Percentiles rank a stretch among this genome's conserved stretches.
Evolutionary conservation across 2,797 vertebrate species (phyloP).

Genomic region (Mormyrops attenuatus): DNA sequence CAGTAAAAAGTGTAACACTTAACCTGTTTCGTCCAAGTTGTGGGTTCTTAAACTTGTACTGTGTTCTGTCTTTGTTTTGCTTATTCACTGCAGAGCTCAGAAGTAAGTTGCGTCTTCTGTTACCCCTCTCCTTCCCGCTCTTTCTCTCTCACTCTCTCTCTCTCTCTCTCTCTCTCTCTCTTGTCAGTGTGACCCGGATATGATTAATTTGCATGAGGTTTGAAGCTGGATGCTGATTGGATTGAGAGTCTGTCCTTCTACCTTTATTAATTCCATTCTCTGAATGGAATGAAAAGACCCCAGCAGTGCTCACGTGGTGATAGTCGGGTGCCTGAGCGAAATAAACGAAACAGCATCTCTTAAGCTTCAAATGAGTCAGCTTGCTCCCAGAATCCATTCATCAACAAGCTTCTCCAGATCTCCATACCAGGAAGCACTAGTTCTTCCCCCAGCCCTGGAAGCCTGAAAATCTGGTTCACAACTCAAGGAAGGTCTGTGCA

Average conservation of each 20-base stretch:
- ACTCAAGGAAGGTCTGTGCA: not conserved
- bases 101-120: constrained; percentile 87
- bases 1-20: constrained; percentile 60
- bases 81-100: constrained; percentile 86
- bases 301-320: constrained; percentile 31
- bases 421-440: constrained; percentile 41
- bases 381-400: constrained; percentile 36
- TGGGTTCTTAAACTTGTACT: constrained; percentile 74
- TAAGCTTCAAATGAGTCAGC: constrained; percentile 34
- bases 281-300: constrained; percentile 52
- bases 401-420: constrained; percentile 33
- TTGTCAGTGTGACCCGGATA: constrained; percentile 56
- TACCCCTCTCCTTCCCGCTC: constrained; percentile 38
- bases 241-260: constrained; percentile 42
- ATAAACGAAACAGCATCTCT: constrained; percentile 34
- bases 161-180: constrained; percentile 46
- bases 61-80: constrained; percentile 84
- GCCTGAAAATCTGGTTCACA: constrained; percentile 17
- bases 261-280: constrained; percentile 44
- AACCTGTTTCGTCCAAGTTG: constrained; percentile 57
- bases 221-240: constrained; percentile 54
- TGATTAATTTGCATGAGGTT: constrained; percentile 67
- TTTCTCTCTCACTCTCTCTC: constrained; percentile 49
- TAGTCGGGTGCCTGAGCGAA: constrained; percentile 41
- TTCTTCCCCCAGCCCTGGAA: constrained; percentile 12